Evolutionary conservation across 2,888 invertebrate genomes (phyloP), one percentile per base, ranked within the genome.

Genomic region (Mythimna loreyi): DNA sequence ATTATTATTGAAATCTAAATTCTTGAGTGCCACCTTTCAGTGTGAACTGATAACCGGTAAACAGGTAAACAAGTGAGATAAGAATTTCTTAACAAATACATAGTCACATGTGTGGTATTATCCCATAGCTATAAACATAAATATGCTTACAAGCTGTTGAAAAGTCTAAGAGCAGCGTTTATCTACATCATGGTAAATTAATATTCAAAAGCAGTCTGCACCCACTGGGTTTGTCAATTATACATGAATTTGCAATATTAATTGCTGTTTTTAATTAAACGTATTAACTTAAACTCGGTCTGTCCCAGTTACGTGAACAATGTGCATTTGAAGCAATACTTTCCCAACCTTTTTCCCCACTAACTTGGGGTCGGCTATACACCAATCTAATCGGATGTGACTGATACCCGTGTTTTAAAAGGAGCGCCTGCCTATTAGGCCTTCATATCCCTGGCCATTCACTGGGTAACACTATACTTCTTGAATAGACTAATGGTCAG

Each of bases 1-100:
- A 75, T 57, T 68, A 80, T 63, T 75, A 68, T 57, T 79, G 36
- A 45, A 60, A 52, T 58, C 63, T 63, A 50, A 80, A 76, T 76
- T 69, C 23, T 63, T 49, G 56, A 75, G 76, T 60, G 30, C 13
- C 59, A 68, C 57, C 40, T 68, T 69, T 63, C 59, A 69, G 60
- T 25, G 49, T 63, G 30, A 53, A 64, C 52, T 75, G 76, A 75
- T 75, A 80, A 73, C 63, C n/a, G 7, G 43, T 52, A 9, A 74
- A 56, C 55, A 76, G 43, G 75, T 73, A 67, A 63, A 68, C 30
- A 59, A 64, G 45, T 49, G 8, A 63, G 80, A 80, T 76, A 80
- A 76, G 23, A 43, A 63, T 64, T 75, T 75, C 60, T 75, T 43
- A 64, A 80, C 49, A 63, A 63, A 56, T 47, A 40, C 13, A 25